Evolutionary conservation across 2,113 vertebrate species (phyloP).

Genomic region (Phyllostomus discolor): DNA sequence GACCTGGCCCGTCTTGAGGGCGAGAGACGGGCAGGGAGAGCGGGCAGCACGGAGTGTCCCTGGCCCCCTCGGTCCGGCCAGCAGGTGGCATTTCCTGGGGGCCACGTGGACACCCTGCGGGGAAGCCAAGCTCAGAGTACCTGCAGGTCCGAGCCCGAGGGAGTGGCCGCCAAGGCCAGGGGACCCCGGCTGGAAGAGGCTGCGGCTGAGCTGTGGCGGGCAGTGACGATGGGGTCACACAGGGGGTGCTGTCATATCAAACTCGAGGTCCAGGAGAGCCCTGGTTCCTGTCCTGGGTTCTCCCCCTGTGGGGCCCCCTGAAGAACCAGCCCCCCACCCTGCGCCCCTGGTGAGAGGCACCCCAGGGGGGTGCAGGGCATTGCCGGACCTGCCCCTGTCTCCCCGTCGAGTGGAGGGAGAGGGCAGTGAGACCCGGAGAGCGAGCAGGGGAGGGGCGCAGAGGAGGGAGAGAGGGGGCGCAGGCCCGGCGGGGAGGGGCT

Average conservation of each 20-base stretch:
- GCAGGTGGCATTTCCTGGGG: neutral
- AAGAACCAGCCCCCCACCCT: fast-evolving
- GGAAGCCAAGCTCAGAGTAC: neutral
- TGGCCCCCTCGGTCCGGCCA: fast-evolving
- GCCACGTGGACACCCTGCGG: neutral
- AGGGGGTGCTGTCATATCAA: neutral
- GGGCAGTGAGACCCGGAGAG: neutral
- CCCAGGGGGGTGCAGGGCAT: fast-evolving
- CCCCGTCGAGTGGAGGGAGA: no score
- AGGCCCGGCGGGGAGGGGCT: neutral
- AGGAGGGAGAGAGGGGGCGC: neutral
- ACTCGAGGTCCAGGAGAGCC: fast-evolving
- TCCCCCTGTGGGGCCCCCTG: neutral
- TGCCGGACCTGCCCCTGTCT: neutral
- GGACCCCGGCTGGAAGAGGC: neutral
- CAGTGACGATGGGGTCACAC: no score
- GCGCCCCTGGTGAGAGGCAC: neutral
- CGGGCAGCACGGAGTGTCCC: fast-evolving
- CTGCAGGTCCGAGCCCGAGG: neutral
- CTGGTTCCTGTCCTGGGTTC: fast-evolving
- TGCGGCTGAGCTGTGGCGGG: neutral
- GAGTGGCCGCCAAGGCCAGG: neutral
- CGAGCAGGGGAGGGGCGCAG: neutral
- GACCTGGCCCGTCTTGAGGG: neutral
- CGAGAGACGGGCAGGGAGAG: neutral